phyloP scores from a whole-genome alignment of 2,888 invertebrate species.

The Geotrupes spiniger region DNA sequence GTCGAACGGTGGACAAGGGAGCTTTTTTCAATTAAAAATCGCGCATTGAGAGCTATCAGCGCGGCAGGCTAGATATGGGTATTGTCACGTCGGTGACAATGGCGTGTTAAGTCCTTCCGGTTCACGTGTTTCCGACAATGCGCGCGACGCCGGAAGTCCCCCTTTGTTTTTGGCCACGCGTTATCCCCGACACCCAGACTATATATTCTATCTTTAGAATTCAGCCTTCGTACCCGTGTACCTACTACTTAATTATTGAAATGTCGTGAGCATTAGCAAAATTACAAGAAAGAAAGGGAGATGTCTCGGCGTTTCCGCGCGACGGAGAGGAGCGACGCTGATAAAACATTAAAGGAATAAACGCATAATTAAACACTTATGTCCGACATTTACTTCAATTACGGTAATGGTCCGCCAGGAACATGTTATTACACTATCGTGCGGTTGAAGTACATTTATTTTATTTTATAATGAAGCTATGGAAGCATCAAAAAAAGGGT shows the following conservation, averaged over 20 bases:
- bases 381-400: too few relatives aligned
- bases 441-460: too few relatives aligned
- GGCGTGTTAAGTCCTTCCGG: slow-evolving; percentile 45
- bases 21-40: slow-evolving; percentile 11
- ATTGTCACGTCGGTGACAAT: slow-evolving; percentile 33
- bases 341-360: too few relatives aligned
- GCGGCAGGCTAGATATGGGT: slow-evolving; percentile 14
- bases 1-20: too few relatives aligned
- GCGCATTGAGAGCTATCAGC: slow-evolving; percentile 9
- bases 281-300: too few relatives aligned
- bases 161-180: slow-evolving; percentile 29
- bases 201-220: slow-evolving; percentile 21
- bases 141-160: slow-evolving; percentile 31
- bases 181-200: slow-evolving; percentile 28
- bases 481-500: too few relatives aligned
- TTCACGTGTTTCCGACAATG: slow-evolving; percentile 40
- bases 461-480: too few relatives aligned
- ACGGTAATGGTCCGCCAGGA: too few relatives aligned
- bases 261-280: slow-evolving; percentile 5
- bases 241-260: slow-evolving; percentile 20
- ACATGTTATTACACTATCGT: too few relatives aligned
- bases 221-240: slow-evolving; percentile 16
- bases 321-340: too few relatives aligned
- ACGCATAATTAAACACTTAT: too few relatives aligned
- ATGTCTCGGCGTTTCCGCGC: too few relatives aligned